Evolutionary conservation across 2,888 invertebrate species (phyloP).

Genomic region (Hartigia nigra): DNA sequence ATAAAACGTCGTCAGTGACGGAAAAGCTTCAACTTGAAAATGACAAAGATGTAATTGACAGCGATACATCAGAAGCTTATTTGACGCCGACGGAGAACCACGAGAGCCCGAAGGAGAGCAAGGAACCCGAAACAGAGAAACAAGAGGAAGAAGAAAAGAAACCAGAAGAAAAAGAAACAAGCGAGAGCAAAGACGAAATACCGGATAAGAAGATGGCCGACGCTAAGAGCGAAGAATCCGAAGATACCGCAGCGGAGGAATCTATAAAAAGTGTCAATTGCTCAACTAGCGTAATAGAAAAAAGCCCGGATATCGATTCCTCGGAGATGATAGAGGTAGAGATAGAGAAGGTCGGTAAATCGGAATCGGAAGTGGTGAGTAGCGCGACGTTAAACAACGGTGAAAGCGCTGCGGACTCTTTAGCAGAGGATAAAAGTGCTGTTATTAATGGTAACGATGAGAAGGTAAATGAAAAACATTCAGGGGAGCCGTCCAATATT

Average conservation of each 20-base stretch:
- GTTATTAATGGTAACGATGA: constrained; percentile 55
- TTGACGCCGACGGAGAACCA: constrained; percentile 73
- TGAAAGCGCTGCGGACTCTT: constrained; percentile 43
- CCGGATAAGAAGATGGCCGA: constrained; percentile 35
- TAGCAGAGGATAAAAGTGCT: constrained; percentile 52
- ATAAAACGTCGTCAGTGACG: constrained; percentile 31
- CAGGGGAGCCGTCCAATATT: constrained; percentile 64
- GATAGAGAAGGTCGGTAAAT: constrained; percentile 24
- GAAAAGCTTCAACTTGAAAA: constrained; percentile 44
- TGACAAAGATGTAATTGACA: constrained; percentile 73
- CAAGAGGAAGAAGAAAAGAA: constrained; percentile 32
- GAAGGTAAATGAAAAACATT: constrained; percentile 51
- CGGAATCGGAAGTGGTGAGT: constrained; percentile 42
- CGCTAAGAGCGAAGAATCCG: constrained; percentile 29
- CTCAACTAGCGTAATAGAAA: constrained; percentile 60
- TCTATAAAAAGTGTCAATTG: constrained; percentile 54
- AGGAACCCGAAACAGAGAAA: constrained; percentile 33
- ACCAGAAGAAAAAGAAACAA: constrained; percentile 64
- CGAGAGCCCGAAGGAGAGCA: constrained; percentile 37
- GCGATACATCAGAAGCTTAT: constrained; percentile 77
- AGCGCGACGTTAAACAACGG: constrained; percentile 60
- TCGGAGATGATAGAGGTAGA: constrained; percentile 38
- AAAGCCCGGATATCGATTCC: constrained; percentile 34
- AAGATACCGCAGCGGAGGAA: constrained; percentile 50
- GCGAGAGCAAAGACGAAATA: constrained; percentile 47